phyloP scores from a whole-genome alignment of 2,113 vertebrate genomes.

The Poeciliopsis turrubarensis region DNA sequence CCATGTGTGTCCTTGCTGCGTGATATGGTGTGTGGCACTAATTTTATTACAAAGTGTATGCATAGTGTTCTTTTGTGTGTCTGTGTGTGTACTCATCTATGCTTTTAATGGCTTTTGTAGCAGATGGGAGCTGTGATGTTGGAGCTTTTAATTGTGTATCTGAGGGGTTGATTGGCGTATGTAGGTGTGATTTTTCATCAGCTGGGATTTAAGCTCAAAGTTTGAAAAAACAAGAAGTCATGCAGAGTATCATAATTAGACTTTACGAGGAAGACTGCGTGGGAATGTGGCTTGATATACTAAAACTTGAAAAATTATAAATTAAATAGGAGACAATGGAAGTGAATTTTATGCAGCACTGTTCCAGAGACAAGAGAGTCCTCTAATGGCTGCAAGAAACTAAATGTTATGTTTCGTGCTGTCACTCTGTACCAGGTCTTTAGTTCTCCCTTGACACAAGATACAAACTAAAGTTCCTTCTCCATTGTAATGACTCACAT shows the following conservation, averaged over 20 bases:
- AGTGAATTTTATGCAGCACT: background rate
- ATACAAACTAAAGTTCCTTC: too few species aligned
- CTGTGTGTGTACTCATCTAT: background rate
- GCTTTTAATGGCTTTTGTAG: conserved; percentile 30
- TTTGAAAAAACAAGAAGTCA: conserved; percentile 39
- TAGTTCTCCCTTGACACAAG: too few species aligned
- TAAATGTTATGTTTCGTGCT: background rate
- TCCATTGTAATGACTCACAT: too few species aligned
- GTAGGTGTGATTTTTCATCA: conserved; percentile 30
- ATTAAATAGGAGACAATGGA: background rate
- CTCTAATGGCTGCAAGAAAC: background rate
- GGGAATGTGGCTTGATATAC: background rate
- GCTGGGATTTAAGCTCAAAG: conserved; percentile 23
- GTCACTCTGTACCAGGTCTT: too few species aligned
- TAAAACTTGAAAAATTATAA: background rate
- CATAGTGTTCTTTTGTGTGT: background rate
- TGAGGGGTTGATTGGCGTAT: conserved; percentile 43
- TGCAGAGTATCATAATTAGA: conserved; percentile 1
- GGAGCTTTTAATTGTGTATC: conserved; percentile 59
- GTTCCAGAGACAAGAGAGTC: background rate
- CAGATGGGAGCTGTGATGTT: conserved; percentile 67
- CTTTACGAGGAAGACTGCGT: background rate
- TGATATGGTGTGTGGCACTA: conserved; percentile 12
- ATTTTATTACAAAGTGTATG: conserved; percentile 31
- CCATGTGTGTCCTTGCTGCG: conserved; percentile 8